These are phyloP conservation scores for Vanessa tameamea DNA, from an alignment of 1,140 invertebrate species.

Conservation along the genomic window DNA sequence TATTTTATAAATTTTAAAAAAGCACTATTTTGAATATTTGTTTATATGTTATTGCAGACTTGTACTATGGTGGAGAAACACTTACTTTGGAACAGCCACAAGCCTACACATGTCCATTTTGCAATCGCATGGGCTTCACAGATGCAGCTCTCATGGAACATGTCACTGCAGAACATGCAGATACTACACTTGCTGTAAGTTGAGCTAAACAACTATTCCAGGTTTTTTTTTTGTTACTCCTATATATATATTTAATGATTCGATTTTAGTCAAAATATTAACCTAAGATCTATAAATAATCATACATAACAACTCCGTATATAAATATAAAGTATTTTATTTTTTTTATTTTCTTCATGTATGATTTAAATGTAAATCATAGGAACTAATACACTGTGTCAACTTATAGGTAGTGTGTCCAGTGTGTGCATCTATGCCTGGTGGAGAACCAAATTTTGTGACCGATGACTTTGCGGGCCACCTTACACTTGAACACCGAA, in stretches of 20 bases:
- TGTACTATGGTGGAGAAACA: slow-evolving; percentile 97
- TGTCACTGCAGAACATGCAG: slow-evolving; percentile 93
- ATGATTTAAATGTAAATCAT: too few relatives aligned
- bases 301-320: too few relatives aligned
- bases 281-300: too few relatives aligned
- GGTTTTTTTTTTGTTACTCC: neutral
- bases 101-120: slow-evolving; percentile 98
- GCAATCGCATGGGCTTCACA: slow-evolving; percentile 97
- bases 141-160: slow-evolving; percentile 95
- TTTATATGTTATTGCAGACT: slow-evolving; percentile 82
- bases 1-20: too few relatives aligned
- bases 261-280: too few relatives aligned
- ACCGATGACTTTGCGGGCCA: slow-evolving; percentile 99
- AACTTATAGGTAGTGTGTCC: slow-evolving; percentile 91
- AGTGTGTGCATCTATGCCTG: slow-evolving; percentile 96
- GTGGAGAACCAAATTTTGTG: slow-evolving; percentile 97
- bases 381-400: neutral
- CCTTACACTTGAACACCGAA: slow-evolving; percentile 96
- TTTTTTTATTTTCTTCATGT: too few relatives aligned
- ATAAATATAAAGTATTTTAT: too few relatives aligned
- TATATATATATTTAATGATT: neutral
- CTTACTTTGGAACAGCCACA: slow-evolving; percentile 94
- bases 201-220: neutral
- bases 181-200: slow-evolving; percentile 91
- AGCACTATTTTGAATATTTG: neutral